A percentile compares a stretch with the other conserved stretches of the same genome.
These are phyloP conservation scores for Oreochromis tanganicae DNA, from an alignment of 2,113 vertebrate species.

Conservation along the genomic window DNA sequence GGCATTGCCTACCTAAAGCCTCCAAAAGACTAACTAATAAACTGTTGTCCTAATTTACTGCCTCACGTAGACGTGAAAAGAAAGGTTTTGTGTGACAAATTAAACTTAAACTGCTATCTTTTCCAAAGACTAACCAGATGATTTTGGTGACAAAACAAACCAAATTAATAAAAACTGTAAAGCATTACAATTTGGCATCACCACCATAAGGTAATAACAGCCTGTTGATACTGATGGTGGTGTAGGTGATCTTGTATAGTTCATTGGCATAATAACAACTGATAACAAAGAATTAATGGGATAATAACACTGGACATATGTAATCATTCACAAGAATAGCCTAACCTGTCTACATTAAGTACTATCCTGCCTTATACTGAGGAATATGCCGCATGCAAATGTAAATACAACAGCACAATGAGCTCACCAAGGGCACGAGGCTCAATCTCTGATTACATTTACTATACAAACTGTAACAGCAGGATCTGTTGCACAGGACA, in stretches of 20 bases:
- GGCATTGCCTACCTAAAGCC: neutral
- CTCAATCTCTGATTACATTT: constrained; percentile 56
- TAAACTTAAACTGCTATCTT: neutral
- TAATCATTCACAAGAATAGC: constrained; percentile 8
- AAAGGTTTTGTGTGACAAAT: neutral
- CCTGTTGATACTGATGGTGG: neutral
- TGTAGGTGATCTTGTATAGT: neutral
- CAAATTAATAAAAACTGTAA: neutral
- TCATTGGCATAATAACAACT: neutral
- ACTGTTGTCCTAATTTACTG: neutral
- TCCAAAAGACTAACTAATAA: neutral
- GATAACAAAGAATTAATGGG: neutral
- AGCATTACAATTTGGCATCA: neutral
- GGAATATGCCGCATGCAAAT: constrained; percentile 13
- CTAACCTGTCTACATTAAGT: neutral
- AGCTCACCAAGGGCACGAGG: constrained; percentile 25
- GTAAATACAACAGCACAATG: neutral
- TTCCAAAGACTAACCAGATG: neutral
- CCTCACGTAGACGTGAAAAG: neutral
- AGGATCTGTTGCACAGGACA: constrained; percentile 49
- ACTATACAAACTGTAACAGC: constrained; percentile 47
- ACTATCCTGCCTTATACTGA: neutral
- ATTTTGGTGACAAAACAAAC: neutral
- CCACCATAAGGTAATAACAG: neutral
- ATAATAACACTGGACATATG: neutral